Evolutionary conservation across 2,797 vertebrate genomes (phyloP), one percentile per base, ranked within the genome.

Genomic region (Epinephelus awoara): DNA sequence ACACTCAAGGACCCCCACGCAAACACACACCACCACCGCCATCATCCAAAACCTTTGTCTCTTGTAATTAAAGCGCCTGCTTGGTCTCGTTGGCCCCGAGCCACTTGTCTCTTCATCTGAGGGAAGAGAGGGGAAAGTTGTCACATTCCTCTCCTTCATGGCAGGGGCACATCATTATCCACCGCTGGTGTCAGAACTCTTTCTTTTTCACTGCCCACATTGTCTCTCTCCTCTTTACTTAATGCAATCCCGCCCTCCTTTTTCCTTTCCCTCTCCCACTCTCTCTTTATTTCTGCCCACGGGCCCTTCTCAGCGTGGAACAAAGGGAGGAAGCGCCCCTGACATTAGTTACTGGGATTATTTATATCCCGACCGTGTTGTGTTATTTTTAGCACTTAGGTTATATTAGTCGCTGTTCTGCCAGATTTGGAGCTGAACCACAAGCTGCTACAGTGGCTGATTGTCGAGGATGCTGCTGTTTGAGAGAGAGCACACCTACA

Each of bases 341-440:
- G 81, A 90, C 89, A 83, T 85, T 85, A 87, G 82, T 46, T 49
- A 59, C 54, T 23, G 12, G 65, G 82, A 87, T 87, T 92, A 92
- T 91, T 94, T 91, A 86, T 90, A 92, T 85, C 82, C 11, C 6
- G 21, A 51, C 67, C 66, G 67, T 67, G 62, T 79, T 52, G 73
- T 54, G 78, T 90, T 93, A 93, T 92, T 92, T 93, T 93, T 91
- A 93, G 87, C 75, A 21, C 13, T 63, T n/a, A 40, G 85, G 83
- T 84, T 94, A 90, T 92, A 92, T 94, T 90, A 75, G 87, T 81
- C 66, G 18, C 63, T 15, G 14, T 59, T 85, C 59, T 72, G 76
- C 73, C 88, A 84, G 72, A 90, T 90, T 91, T 89, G 82, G 87
- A 90, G 59, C 61, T 62, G 52, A 84, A 83, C 64, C 59, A 66